Evolutionary conservation across 2,113 vertebrate genomes (phyloP).

Genomic region (Guaruba guarouba): DNA sequence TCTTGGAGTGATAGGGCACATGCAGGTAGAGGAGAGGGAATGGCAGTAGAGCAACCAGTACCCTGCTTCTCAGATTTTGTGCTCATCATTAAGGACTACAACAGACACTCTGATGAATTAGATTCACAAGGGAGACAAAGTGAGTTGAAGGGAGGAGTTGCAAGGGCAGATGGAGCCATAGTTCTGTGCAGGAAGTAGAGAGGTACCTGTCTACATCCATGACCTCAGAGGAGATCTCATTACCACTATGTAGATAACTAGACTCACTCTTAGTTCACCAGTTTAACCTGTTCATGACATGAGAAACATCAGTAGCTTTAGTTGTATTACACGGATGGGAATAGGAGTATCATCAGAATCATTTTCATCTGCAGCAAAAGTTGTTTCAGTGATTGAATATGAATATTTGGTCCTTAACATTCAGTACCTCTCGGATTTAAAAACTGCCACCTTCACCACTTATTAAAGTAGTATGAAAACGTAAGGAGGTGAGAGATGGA

Average conservation of each 20-base stretch:
- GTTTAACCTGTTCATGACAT: neutral
- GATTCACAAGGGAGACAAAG: neutral
- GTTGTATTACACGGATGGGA: neutral
- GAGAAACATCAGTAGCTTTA: neutral
- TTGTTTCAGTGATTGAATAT: neutral
- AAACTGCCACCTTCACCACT: neutral
- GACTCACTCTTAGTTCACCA: neutral
- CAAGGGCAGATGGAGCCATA: neutral
- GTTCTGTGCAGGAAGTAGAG: neutral
- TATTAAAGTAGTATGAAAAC: neutral
- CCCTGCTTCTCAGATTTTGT: neutral
- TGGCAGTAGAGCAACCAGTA: rapidly evolving
- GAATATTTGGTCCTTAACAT: neutral
- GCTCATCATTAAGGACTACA: neutral
- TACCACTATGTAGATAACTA: neutral
- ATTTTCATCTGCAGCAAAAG: neutral
- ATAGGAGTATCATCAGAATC: neutral
- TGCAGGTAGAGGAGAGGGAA: neutral
- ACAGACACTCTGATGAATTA: neutral
- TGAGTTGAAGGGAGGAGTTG: neutral
- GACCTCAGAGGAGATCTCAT: neutral
- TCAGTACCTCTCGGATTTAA: neutral
- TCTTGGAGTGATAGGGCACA: neutral
- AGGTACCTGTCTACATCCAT: neutral
- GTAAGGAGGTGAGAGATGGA: neutral